phyloP scores from a whole-genome alignment of 92 coral and sea anemone species.

The Desmophyllum pertusum region DNA sequence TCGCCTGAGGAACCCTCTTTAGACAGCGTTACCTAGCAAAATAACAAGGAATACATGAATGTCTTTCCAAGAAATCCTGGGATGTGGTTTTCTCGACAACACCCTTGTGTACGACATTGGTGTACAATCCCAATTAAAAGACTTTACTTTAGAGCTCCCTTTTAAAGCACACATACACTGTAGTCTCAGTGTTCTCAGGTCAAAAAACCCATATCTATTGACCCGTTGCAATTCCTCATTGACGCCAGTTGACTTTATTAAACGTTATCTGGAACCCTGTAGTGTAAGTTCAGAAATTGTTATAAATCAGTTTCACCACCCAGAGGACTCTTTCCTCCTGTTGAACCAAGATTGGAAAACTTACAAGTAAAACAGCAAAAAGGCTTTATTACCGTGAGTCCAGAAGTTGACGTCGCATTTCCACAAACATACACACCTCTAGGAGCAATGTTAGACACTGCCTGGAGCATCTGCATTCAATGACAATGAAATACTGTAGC shows the following conservation, averaged over 20 bases:
- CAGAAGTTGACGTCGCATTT: conserved; percentile 96
- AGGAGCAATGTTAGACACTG: conserved; percentile 94
- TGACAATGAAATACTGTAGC: background rate
- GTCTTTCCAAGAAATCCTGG: too few relatives aligned
- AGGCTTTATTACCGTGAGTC: conserved; percentile 81
- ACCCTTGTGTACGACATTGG: background rate
- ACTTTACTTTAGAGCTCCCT: too few relatives aligned
- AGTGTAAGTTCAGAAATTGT: too few relatives aligned
- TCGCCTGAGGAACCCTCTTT: conserved; percentile 95
- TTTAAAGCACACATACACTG: too few relatives aligned
- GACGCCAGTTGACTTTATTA: too few relatives aligned
- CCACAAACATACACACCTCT: conserved; percentile 99
- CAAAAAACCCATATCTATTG: too few relatives aligned
- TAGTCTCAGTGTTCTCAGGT: too few relatives aligned
- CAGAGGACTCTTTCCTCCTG: background rate
- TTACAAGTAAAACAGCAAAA: background rate
- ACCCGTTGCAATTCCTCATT: too few relatives aligned
- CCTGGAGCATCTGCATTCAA: conserved; percentile 85
- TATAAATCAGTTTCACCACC: background rate
- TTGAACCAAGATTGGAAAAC: background rate
- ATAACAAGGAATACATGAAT: background rate
- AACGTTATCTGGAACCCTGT: too few relatives aligned
- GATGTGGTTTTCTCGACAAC: too few relatives aligned
- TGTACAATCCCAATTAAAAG: background rate
- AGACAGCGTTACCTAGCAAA: conserved; percentile 80